Evolutionary conservation across 2,888 invertebrate genomes (phyloP), one percentile per base, ranked within the genome.

Genomic region (Drosophila rubida): DNA sequence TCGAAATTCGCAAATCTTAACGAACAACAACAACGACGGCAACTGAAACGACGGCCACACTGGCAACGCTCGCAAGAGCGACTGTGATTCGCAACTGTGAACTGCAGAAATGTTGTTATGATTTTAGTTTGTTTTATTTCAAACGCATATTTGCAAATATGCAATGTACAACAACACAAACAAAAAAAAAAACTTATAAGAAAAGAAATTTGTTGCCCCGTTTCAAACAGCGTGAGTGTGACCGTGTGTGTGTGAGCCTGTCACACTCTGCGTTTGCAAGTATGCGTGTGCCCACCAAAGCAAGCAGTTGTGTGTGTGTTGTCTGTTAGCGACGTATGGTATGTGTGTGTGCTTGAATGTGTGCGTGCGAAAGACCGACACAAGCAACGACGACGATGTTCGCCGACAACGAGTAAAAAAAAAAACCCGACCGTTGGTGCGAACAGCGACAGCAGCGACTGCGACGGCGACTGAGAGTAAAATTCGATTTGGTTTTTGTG

Each of bases 391-490:
- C 68, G 50, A 69, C 69, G 51, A 60, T 51, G 14, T 14, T 39
- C 39, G 19, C 41, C 53, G 49, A 57, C 68, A 55, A 71, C 64
- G 62, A 64, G 58, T 62, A 79, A 70, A 72, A 79, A 80, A 81
- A 85, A 85, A 85, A 85, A 82, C 85, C 80, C 82, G 82, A 82
- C 75, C 73, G 73, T 73, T 73, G 53, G 74, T 69, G 64, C 37
- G 64, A 32, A 32, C 32, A 32, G 11, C 27, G 27, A 11, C 32
- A n/a, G 27, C 27, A 27, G 32, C 32, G 73, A 72, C 72, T 62
- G 62, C 75, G 69, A 69, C 75, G 42, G 46, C 74, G 53, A 69
- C 69, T 61, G 73, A 76, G 76, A 81, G 79, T 69, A 81, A 78
- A 76, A 72, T 82, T 85, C 77, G 80, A 82, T 85, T 85, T 85